Conservation (phyloP, 2,888 invertebrate genomes). For the Acanthosepion lycidas region DNA sequence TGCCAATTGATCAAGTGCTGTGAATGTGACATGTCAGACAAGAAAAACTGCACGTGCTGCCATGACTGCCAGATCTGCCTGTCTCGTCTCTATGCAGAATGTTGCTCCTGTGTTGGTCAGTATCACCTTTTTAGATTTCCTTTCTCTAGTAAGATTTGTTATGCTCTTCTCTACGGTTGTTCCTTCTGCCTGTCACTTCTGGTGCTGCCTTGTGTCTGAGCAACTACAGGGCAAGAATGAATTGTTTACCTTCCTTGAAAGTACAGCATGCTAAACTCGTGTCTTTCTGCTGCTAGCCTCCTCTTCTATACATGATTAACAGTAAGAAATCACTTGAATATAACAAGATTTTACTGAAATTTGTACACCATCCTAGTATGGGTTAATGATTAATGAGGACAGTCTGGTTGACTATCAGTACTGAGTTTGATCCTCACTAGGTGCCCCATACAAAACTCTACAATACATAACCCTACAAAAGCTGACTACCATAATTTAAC, state of each 20-base stretch:
- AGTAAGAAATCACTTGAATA: too few relatives aligned
- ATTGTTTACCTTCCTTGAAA: not conserved
- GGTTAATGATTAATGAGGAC: too few relatives aligned
- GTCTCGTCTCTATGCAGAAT: slow-evolving; percentile 90
- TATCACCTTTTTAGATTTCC: not conserved
- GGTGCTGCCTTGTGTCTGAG: not conserved
- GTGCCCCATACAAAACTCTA: too few relatives aligned
- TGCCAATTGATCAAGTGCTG: slow-evolving; percentile 97
- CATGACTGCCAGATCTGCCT: slow-evolving; percentile 93
- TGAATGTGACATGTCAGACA: slow-evolving; percentile 86
- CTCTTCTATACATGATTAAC: too few relatives aligned
- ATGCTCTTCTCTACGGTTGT: not conserved
- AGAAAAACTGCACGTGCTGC: slow-evolving; percentile 91
- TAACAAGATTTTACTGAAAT: too few relatives aligned
- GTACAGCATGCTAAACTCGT: too few relatives aligned
- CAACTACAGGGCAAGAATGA: not conserved
- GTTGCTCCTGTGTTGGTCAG: slow-evolving; percentile 96
- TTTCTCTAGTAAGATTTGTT: not conserved
- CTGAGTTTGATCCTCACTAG: too few relatives aligned
- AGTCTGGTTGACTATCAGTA: too few relatives aligned
- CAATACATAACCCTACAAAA: too few relatives aligned
- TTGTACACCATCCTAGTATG: too few relatives aligned
- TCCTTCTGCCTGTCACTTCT: not conserved
- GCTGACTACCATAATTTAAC: too few relatives aligned
- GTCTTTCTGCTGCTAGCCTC: too few relatives aligned